Conservation (phyloP, 2,797 vertebrate genomes). For the Cyprinodon diabolis region DNA sequence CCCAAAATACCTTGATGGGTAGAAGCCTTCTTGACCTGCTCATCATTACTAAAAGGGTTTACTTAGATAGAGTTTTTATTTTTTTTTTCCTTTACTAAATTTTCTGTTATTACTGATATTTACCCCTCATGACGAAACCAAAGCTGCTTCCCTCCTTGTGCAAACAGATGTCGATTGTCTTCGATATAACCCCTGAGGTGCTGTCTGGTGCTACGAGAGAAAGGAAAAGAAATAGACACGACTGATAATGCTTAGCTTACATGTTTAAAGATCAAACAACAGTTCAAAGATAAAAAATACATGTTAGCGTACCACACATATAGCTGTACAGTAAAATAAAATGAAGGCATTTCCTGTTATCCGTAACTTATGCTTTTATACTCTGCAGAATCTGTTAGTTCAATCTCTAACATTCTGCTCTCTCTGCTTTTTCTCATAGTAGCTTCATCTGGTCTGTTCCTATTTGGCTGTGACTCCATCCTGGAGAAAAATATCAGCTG, state of each 20-base stretch:
- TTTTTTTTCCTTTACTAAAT: not conserved
- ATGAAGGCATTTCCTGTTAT: not conserved
- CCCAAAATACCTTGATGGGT: too few species aligned
- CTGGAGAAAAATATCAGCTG: too few species aligned
- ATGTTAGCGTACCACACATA: not conserved
- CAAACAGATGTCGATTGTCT: slow-evolving; percentile 94
- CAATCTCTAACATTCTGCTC: too few species aligned
- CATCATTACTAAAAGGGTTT: too few species aligned
- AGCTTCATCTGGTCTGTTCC: too few species aligned
- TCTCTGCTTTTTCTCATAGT: too few species aligned
- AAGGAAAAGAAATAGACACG: not conserved
- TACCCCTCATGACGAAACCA: slow-evolving; percentile 96
- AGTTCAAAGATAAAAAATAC: not conserved
- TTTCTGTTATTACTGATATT: slow-evolving; percentile 32
- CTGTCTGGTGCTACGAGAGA: slow-evolving; percentile 86
- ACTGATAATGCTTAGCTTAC: not conserved
- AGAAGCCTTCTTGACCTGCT: too few species aligned
- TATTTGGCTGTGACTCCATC: too few species aligned
- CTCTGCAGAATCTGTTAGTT: too few species aligned
- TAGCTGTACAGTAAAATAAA: not conserved
- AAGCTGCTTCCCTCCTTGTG: slow-evolving; percentile 97
- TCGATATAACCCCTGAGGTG: slow-evolving; percentile 89
- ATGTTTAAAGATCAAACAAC: not conserved
- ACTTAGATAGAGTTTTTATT: too few species aligned
- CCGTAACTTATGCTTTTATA: not conserved